Conservation (phyloP, 2,797 vertebrate species). For the Gorsachius magnificus region DNA sequence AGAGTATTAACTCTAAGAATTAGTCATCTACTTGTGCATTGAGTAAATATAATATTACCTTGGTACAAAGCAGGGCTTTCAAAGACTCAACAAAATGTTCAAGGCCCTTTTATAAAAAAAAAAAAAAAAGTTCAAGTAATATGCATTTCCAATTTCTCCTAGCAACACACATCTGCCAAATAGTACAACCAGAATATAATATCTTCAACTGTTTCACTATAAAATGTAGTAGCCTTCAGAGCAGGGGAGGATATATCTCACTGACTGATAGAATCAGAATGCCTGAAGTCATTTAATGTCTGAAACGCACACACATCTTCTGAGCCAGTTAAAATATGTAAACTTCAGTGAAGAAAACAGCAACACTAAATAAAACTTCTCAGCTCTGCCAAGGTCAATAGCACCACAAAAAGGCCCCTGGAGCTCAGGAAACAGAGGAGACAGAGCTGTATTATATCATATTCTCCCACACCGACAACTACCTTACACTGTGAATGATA, state of each 20-base stretch:
- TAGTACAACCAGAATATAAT: neutral
- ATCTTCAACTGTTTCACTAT: neutral
- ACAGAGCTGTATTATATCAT: constrained; percentile 27
- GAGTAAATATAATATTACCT: neutral
- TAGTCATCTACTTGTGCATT: neutral
- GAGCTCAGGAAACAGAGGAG: constrained; percentile 14
- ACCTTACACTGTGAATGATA: constrained; percentile 5
- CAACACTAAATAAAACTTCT: constrained; percentile 57
- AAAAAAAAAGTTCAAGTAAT: neutral
- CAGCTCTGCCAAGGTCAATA: constrained; percentile 45
- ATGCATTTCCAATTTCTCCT: neutral
- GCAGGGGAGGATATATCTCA: neutral
- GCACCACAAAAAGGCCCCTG: neutral
- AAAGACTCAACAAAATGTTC: neutral
- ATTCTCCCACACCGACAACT: constrained; percentile 33
- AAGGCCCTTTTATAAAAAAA: neutral
- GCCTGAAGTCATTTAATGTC: constrained; percentile 41
- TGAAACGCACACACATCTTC: constrained; percentile 23
- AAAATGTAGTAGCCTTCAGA: constrained; percentile 25
- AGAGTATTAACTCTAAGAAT: neutral
- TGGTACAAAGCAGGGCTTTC: neutral
- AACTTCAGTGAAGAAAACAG: constrained; percentile 45
- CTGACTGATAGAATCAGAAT: constrained; percentile 50
- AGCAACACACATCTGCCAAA: neutral
- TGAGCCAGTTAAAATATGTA: constrained; percentile 49